Percentiles rank a stretch among this genome's conserved stretches.
These are phyloP conservation scores for Plodia interpunctella DNA, from an alignment of 1,140 invertebrate genomes.

Conservation along the genomic window DNA sequence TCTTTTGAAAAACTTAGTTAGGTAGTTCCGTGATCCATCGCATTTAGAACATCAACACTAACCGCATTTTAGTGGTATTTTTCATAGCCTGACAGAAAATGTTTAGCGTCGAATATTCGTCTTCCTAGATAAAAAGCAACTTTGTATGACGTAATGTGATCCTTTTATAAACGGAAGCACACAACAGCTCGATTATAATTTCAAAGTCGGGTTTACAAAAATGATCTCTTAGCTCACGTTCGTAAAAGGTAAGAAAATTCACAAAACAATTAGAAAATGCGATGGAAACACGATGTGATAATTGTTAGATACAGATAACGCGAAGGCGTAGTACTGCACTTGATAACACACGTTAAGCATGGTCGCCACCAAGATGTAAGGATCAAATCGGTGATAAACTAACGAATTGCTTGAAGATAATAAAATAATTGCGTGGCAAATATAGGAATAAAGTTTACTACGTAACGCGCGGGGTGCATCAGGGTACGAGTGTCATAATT, in stretches of 20 bases:
- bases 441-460: conserved; percentile 49
- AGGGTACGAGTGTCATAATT: conserved; percentile 78
- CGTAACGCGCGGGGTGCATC: conserved; percentile 75
- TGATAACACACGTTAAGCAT: not conserved
- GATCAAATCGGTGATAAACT: conserved; percentile 67
- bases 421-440: conserved; percentile 73
- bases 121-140: too few species aligned
- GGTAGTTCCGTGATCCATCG: conserved; percentile 46
- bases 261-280: too few species aligned
- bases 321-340: conserved; percentile 8
- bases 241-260: too few species aligned
- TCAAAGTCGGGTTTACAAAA: too few species aligned
- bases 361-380: conserved; percentile 29
- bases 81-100: conserved; percentile 14
- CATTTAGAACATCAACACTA: conserved; percentile 35
- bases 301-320: conserved; percentile 18
- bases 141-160: too few species aligned
- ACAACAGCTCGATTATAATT: too few species aligned
- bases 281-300: conserved; percentile 44
- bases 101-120: too few species aligned
- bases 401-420: conserved; percentile 75
- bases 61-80: not conserved
- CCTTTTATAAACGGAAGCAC: too few species aligned
- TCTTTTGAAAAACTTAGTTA: conserved; percentile 66
- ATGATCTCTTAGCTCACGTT: too few species aligned